Evolutionary conservation across 1,140 invertebrate species (phyloP), one percentile per base, ranked within the genome.

Genomic region (Pogonomyrmex barbatus): DNA sequence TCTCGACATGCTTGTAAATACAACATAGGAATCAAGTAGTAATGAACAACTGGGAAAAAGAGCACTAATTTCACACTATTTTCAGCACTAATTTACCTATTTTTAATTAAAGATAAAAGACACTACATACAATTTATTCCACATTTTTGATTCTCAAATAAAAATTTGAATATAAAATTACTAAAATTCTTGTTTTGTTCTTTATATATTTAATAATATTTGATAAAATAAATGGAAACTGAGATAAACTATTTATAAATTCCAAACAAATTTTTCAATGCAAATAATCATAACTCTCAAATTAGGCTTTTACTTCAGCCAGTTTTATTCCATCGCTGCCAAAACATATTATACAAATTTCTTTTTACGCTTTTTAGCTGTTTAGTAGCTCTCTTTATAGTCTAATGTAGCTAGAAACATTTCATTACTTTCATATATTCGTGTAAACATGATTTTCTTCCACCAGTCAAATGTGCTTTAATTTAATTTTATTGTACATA

Each of bases 401-500:
- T 60, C 47, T 73, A 75, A 82, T 0, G 12, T n/a, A 60, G 12
- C 10, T 73, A 60, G 12, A 70, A 83, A 54, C 4, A 33, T 67
- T 67, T 45, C 17, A 68, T 10, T n/a, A 75, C 5, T 75, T 56
- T 42, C 6, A 10, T 56, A 24, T 33, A 42, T 2, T 36, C 47
- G 12, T 86, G 47, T 78, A 85, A 78, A 79, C 24, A 14, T 85
- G 65, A 0, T 4, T 65, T 12, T 30, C 17, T 30, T 79, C 36
- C 52, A 63, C 9, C 39, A 63, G 12, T 79, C 83, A 54, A 78
- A 78, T 85, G 12, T 85, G 62, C 45, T 78, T 85, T 77, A 54
- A 78, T 65, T 65, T 65, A 58, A 77, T 47, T 58, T 85, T 87
- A 77, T 63, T 87, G 82, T 85, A 85, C 42, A 85, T 87, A 85